Conservation (phyloP, 92 coral and sea anemone genomes). For the Bergia puertoricense region DNA sequence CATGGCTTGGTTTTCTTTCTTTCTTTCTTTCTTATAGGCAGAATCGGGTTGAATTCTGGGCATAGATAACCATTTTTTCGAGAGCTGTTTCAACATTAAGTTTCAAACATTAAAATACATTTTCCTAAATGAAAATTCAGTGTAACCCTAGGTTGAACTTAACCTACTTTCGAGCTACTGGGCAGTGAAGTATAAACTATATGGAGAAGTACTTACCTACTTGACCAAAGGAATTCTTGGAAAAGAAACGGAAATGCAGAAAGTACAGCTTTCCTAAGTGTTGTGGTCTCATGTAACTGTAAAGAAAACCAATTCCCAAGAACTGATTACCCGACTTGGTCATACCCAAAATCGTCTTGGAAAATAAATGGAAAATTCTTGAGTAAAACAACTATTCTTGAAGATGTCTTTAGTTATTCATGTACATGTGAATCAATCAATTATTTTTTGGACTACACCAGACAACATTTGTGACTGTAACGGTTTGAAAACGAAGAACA, state of each 20-base stretch:
- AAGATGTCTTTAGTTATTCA: neutral
- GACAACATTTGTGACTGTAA: too few species aligned
- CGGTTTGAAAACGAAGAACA: neutral
- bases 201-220: constrained; percentile 8
- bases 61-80: too few species aligned
- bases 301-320: neutral
- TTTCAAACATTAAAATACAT: too few species aligned
- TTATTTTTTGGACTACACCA: too few species aligned
- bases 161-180: neutral
- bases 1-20: too few species aligned
- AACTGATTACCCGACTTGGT: neutral
- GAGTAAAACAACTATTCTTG: neutral
- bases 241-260: constrained; percentile 9
- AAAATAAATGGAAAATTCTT: neutral
- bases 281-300: neutral
- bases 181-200: neutral
- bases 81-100: too few species aligned
- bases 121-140: too few species aligned
- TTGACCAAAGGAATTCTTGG: constrained; percentile 20
- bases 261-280: neutral
- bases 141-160: too few species aligned
- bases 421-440: neutral
- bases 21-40: too few species aligned
- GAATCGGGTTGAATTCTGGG: too few species aligned
- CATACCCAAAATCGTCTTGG: neutral